These are phyloP conservation scores for Nemurella pictetii DNA, from an alignment of 2,888 invertebrate species.

Conservation along the genomic window DNA sequence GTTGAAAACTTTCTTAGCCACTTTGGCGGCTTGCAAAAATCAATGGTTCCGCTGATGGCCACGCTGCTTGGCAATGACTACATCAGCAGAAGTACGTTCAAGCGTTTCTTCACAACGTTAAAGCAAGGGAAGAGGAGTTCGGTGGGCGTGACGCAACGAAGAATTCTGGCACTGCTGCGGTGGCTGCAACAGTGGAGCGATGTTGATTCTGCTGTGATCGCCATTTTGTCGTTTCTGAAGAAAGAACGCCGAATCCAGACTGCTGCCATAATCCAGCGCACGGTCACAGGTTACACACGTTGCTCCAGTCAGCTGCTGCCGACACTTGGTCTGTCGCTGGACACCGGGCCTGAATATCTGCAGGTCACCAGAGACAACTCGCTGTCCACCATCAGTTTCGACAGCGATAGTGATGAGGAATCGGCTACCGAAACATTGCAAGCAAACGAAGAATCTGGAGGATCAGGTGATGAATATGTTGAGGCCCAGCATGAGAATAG, in stretches of 20 bases:
- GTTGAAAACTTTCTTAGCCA: constrained; percentile 68
- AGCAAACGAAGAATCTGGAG: constrained; percentile 37
- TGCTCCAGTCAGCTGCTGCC: constrained; percentile 61
- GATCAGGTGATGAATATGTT: constrained; percentile 44
- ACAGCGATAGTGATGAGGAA: not conserved
- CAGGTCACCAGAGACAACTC: not conserved
- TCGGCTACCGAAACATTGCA: not conserved
- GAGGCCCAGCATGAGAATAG: constrained; percentile 30
- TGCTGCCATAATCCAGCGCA: constrained; percentile 61
- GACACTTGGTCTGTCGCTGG: constrained; percentile 55
- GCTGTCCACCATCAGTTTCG: not conserved
- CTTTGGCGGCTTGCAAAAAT: constrained; percentile 67
- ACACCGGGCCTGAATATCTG: not conserved
- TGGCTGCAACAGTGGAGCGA: constrained; percentile 74
- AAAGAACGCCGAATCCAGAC: constrained; percentile 59
- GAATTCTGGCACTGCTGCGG: constrained; percentile 69
- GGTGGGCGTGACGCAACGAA: constrained; percentile 65
- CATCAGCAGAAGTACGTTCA: constrained; percentile 68
- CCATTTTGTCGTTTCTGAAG: constrained; percentile 52
- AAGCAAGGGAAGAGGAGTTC: constrained; percentile 60
- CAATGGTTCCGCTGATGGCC: constrained; percentile 76
- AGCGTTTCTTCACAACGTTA: constrained; percentile 68
- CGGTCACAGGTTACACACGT: constrained; percentile 66
- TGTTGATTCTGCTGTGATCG: constrained; percentile 67
- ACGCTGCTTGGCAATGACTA: constrained; percentile 90